Evolutionary conservation across 2,113 vertebrate genomes (phyloP), one percentile per base, ranked within the genome.

Genomic region (Ochotona curzoniae): DNA sequence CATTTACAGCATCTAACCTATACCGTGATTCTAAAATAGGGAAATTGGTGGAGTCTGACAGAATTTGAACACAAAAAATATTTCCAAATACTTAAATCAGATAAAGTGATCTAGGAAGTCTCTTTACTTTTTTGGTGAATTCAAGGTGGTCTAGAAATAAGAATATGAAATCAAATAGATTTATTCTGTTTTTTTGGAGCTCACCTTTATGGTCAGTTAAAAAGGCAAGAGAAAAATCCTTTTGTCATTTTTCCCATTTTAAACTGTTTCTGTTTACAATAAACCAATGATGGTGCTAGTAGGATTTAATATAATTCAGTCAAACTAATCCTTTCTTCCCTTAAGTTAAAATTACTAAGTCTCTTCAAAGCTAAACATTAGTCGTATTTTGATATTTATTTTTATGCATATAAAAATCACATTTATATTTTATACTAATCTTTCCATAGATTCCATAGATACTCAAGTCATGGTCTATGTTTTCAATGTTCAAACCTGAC

Each of bases 221-320:
- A 87, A 76, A 61, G 51, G 54, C 88, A 87, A 10, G 89, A 8
- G 54, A 69, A 61, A 49, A 8, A 4, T 86, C 69, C 26, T 96
- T 85, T 89, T 96, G 83, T 91, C 96, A 88, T 93, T 89, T 95
- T 54, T 47, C 93, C 20, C 49, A 87, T 94, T 97, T 96, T 70
- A 93, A 90, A 57, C 47, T 96, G 69, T 28, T 66, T 95, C 49
- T 23, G 11, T 75, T 83, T 57, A 67, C 54, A 93, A 93, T 44
- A 44, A 90, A 90, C 0, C 18, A 14, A 21, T 51, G 32, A 10
- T 60, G 14, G 60, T 28, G 21, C 6, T 35, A 47, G 14, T 96
- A 93, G 38, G 75, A 92, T 76, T 91, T 91, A 32, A 86, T 28
- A 64, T 64, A 70, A 82, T 82, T 89, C 66, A 20, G 12, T 61